These are phyloP conservation scores for Channa maculata DNA, from an alignment of 2,113 vertebrate genomes.

Conservation along the genomic window DNA sequence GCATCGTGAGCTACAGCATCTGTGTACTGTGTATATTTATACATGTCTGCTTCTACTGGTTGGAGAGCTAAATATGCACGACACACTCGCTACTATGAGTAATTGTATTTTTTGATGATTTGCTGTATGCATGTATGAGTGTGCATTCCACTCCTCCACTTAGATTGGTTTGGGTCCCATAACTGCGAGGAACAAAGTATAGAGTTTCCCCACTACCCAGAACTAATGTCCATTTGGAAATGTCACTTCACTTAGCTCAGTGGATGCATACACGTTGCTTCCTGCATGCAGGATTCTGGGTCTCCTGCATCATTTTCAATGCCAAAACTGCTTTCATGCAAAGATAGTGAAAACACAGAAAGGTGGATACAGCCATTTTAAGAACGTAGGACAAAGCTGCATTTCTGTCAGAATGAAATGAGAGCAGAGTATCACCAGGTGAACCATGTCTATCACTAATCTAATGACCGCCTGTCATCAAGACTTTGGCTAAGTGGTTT, in stretches of 20 bases:
- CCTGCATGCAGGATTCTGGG: neutral
- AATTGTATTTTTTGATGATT: neutral
- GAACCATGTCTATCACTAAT: conserved; percentile 24
- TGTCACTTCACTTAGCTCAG: neutral
- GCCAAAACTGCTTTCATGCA: conserved; percentile 34
- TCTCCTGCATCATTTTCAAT: neutral
- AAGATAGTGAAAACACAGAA: conserved; percentile 3
- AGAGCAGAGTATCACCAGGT: neutral
- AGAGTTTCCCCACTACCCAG: neutral
- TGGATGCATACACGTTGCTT: neutral
- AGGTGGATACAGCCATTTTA: neutral
- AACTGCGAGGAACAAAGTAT: conserved; percentile 16
- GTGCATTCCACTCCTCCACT: neutral
- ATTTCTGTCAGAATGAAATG: neutral
- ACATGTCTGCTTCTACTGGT: neutral
- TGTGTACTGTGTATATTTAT: neutral
- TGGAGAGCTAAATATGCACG: no score
- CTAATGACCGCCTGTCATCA: conserved; percentile 48
- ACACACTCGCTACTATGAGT: neutral
- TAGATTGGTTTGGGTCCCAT: neutral
- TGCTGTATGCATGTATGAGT: neutral
- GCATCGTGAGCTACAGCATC: no score
- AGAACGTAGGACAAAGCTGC: neutral
- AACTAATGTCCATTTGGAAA: neutral
- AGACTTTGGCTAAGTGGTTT: conserved; percentile 37